phyloP scores from a whole-genome alignment of 1,140 invertebrate genomes.

The Drosophila santomea region DNA sequence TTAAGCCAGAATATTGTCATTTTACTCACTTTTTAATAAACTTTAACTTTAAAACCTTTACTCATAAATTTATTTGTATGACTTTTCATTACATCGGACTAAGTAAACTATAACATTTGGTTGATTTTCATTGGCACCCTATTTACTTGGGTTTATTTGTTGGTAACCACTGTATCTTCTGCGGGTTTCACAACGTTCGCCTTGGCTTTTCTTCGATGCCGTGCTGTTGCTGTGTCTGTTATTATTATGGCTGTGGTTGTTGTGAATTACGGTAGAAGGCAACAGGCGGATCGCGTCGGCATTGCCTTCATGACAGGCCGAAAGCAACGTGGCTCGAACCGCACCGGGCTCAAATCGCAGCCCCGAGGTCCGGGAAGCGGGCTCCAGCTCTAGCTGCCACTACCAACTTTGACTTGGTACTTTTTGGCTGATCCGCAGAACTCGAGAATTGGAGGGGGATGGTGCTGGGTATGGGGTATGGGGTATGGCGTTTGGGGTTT shows the following conservation, averaged over 20 bases:
- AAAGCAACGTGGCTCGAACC: conserved; percentile 16
- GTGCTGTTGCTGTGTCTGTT: conserved; percentile 44
- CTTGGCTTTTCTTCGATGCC: conserved; percentile 57
- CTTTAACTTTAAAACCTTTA: too few relatives aligned
- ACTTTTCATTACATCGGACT: too few relatives aligned
- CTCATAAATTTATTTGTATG: too few relatives aligned
- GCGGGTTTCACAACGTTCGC: conserved; percentile 70
- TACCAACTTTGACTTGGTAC: conserved; percentile 49
- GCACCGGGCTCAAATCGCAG: neutral
- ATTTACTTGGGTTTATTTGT: neutral
- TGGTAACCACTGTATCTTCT: conserved; percentile 46
- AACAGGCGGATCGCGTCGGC: conserved; percentile 59
- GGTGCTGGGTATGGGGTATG: too few relatives aligned
- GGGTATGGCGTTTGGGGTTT: too few relatives aligned
- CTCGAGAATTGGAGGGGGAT: neutral
- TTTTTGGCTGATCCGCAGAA: conserved; percentile 64
- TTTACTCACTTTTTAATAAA: too few relatives aligned
- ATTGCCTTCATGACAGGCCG: conserved; percentile 49
- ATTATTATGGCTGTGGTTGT: conserved; percentile 60
- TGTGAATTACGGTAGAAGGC: conserved; percentile 82
- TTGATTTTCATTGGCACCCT: too few relatives aligned
- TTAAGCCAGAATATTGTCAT: too few relatives aligned
- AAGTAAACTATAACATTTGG: too few relatives aligned
- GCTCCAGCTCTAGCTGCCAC: conserved; percentile 28
- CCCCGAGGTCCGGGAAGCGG: conserved; percentile 13